phyloP scores from a whole-genome alignment of 23 tunicate genomes.

The Clavelina lepadiformis region DNA sequence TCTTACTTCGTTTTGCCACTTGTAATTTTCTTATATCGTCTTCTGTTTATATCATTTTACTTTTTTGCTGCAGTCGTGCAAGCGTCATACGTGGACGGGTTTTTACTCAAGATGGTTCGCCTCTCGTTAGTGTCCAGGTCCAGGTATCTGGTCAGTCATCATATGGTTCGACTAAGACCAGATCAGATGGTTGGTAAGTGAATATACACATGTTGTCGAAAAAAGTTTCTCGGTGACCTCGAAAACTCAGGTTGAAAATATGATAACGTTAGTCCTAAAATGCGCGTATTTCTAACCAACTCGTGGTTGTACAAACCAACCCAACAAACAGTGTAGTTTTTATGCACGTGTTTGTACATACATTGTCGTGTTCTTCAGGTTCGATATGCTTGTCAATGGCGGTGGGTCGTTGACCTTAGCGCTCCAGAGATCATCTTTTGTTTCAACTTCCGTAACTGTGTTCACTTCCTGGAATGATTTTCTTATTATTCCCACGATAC shows the following conservation, averaged over 20 bases:
- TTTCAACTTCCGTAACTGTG: conserved; percentile 28
- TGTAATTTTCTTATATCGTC: not conserved
- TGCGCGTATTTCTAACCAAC: no score
- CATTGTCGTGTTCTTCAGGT: conserved; percentile 41
- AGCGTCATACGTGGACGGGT: conserved; percentile 74
- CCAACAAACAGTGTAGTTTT: no score
- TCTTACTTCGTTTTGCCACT: not conserved
- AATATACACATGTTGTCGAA: no score
- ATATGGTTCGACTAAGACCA: conserved; percentile 58
- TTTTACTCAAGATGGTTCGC: conserved; percentile 65
- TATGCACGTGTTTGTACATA: no score
- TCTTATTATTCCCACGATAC: conserved; percentile 44
- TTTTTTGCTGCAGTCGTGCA: conserved; percentile 33
- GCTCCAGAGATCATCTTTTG: conserved; percentile 45
- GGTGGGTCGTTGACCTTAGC: conserved; percentile 60
- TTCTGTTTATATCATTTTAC: not conserved
- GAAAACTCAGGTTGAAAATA: conserved; percentile 2
- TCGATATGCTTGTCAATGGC: conserved; percentile 75
- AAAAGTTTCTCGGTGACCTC: no score
- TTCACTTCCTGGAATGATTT: conserved; percentile 70
- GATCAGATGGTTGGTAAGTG: conserved; percentile 80
- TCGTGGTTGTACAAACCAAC: no score
- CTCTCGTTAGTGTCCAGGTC: conserved; percentile 66
- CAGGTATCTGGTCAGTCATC: conserved; percentile 23
- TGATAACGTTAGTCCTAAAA: no score